phyloP scores from a whole-genome alignment of 2,113 vertebrate genomes.

The Gasterosteus aculeatus region DNA sequence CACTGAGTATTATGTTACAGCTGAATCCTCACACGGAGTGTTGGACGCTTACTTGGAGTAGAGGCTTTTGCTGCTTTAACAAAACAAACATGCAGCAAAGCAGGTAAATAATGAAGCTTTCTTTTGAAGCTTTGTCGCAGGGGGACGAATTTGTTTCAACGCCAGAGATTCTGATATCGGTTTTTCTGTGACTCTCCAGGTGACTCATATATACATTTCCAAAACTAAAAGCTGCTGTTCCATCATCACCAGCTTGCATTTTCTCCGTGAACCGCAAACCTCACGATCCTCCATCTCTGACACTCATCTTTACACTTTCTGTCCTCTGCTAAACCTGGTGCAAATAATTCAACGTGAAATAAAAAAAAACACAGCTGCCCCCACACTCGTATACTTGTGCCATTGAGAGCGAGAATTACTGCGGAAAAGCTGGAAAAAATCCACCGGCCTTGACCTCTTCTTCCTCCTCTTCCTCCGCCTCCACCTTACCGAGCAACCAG shows the following conservation, averaged over 20 bases:
- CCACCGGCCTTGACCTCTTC: conserved; percentile 34
- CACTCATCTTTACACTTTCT: conserved; percentile 12
- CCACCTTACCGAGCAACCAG: conserved; percentile 52
- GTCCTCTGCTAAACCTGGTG: neutral
- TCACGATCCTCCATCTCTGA: neutral
- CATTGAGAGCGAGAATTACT: conserved; percentile 5
- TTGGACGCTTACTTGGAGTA: neutral
- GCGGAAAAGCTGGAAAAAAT: conserved; percentile 31
- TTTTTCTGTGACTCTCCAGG: neutral
- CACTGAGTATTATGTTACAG: neutral
- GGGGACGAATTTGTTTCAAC: neutral
- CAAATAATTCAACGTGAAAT: conserved; percentile 23
- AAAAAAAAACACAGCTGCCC: conserved; percentile 8
- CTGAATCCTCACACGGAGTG: neutral
- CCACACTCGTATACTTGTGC: neutral
- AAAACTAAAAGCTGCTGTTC: neutral
- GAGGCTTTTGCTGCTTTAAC: neutral
- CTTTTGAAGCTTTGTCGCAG: neutral
- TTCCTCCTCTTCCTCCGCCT: conserved; percentile 43
- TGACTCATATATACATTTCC: neutral
- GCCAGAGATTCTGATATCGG: neutral
- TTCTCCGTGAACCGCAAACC: neutral
- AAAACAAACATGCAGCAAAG: neutral
- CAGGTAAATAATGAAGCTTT: neutral
- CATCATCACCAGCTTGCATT: neutral